Evolutionary conservation across 2,113 vertebrate genomes (phyloP).

Genomic region (Calonectris borealis): DNA sequence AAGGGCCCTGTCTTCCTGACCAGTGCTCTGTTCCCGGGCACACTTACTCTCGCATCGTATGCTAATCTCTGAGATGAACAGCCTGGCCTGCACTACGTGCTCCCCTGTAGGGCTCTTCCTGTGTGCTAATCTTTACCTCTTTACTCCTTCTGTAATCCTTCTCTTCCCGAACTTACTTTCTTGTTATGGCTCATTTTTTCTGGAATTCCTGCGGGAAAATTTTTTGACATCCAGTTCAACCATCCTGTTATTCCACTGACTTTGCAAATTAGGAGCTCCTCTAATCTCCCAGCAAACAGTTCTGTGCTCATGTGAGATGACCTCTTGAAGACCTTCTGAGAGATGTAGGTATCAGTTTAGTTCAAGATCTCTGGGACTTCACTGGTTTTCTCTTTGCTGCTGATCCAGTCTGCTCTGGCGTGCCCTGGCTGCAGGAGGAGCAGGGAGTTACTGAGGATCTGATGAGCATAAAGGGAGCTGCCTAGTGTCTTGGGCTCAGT

Average conservation of each 20-base stretch:
- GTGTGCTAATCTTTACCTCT: background rate
- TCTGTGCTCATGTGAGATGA: background rate
- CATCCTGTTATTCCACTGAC: background rate
- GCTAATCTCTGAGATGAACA: background rate
- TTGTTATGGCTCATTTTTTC: background rate
- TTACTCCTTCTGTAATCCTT: background rate
- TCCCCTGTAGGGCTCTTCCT: background rate
- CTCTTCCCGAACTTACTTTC: background rate
- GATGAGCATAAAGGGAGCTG: background rate
- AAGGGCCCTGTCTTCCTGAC: background rate
- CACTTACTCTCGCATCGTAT: rapidly evolving
- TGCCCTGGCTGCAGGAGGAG: background rate
- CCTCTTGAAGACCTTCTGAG: background rate
- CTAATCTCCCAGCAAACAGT: background rate
- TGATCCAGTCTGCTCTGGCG: background rate
- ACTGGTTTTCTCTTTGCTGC: background rate
- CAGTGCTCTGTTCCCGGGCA: background rate
- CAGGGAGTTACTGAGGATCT: background rate
- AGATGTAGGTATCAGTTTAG: background rate
- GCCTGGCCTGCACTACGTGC: background rate
- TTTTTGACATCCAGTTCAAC: background rate
- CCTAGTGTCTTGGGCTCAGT: background rate
- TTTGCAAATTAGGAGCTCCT: background rate
- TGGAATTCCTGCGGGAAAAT: background rate
- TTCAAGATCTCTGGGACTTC: background rate